A percentile compares a stretch with the other conserved stretches of the same genome.
phyloP scores from a whole-genome alignment of 2,888 invertebrate genomes.

The Tribolium freemani region DNA sequence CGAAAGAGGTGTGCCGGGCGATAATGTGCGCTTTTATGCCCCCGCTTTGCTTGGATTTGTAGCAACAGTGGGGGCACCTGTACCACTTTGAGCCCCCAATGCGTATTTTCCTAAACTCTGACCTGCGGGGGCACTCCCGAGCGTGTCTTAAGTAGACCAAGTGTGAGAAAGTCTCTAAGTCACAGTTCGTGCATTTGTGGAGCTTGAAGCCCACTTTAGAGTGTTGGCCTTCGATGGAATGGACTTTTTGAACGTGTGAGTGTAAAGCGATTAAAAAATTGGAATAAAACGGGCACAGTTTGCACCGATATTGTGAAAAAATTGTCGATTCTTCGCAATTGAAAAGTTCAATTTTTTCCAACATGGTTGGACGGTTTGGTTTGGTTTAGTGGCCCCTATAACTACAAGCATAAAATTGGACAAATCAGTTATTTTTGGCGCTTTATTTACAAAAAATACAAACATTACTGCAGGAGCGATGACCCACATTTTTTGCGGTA shows the following conservation, averaged over 20 bases:
- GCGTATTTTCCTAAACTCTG: neutral
- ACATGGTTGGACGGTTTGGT: too few species aligned
- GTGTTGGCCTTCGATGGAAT: neutral
- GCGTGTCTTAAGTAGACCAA: neutral
- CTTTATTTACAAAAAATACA: too few species aligned
- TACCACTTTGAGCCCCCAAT: neutral
- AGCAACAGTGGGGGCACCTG: neutral
- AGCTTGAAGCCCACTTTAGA: neutral
- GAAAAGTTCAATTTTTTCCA: too few species aligned
- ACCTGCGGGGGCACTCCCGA: neutral
- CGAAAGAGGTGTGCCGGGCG: neutral
- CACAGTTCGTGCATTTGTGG: neutral
- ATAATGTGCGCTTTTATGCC: neutral
- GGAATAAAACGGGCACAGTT: too few species aligned
- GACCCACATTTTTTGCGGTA: too few species aligned
- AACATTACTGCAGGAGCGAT: too few species aligned
- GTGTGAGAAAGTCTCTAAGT: neutral
- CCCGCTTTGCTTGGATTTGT: neutral
- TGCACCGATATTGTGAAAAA: too few species aligned
- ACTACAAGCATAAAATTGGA: too few species aligned
- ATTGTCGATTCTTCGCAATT: too few species aligned
- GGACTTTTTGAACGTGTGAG: neutral
- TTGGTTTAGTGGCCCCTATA: too few species aligned
- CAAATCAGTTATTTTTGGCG: too few species aligned
- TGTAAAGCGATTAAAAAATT: neutral